Percentiles rank a stretch among this genome's conserved stretches.
These are phyloP conservation scores for Meloidogyne exigua DNA, from an alignment of 1,140 invertebrate species.

Conservation along the genomic window DNA sequence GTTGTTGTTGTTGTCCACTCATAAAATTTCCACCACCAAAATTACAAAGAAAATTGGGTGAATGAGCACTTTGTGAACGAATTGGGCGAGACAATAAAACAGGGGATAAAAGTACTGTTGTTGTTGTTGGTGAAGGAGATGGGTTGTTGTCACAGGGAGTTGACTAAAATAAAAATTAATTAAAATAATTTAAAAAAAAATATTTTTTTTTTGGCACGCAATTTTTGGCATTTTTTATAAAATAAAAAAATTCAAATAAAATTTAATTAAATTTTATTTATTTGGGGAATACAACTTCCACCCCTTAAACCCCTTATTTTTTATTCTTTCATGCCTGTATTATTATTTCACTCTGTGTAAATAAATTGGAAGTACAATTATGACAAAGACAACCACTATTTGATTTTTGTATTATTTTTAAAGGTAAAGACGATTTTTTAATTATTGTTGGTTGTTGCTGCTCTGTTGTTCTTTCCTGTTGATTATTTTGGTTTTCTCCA, in stretches of 20 bases:
- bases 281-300: no score
- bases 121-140: conserved; percentile 45
- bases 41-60: conserved; percentile 42
- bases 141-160: conserved; percentile 17
- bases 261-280: no score
- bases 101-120: conserved; percentile 52
- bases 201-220: neutral
- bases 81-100: conserved; percentile 54
- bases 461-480: neutral
- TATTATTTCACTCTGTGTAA: neutral
- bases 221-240: no score
- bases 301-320: no score
- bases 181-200: neutral
- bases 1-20: neutral
- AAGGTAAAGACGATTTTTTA: neutral
- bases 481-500: neutral
- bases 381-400: neutral
- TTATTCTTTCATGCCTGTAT: neutral
- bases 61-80: conserved; percentile 51
- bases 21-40: conserved; percentile 2
- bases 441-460: no score
- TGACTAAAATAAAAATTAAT: conserved; percentile 22
- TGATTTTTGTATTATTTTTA: neutral
- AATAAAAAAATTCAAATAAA: no score
- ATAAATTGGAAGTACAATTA: neutral